Conservation (phyloP, 2,797 vertebrate species). For the Sphaeramia orbicularis region DNA sequence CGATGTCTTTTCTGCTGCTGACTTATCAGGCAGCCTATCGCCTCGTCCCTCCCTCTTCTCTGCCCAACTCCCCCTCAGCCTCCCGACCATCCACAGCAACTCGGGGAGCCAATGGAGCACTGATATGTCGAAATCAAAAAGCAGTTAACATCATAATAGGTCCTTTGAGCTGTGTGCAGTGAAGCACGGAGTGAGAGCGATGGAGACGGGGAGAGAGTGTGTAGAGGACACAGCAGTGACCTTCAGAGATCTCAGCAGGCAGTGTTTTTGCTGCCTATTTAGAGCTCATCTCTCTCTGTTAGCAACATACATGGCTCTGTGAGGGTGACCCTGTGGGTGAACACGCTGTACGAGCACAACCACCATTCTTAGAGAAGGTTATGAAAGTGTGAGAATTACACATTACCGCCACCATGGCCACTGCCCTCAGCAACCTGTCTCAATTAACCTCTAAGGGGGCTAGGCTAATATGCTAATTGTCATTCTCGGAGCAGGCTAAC, state of each 20-base stretch:
- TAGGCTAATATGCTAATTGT: constrained; percentile 54
- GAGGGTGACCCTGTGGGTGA: constrained; percentile 24
- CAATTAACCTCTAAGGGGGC: constrained; percentile 65
- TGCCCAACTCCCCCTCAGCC: constrained; percentile 25
- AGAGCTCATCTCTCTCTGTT: constrained; percentile 37
- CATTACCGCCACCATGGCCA: constrained; percentile 16
- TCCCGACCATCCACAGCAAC: constrained; percentile 37
- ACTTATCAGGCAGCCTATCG: constrained; percentile 53
- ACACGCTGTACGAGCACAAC: constrained; percentile 16
- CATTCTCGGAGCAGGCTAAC: constrained; percentile 55
- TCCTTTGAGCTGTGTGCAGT: constrained; percentile 70
- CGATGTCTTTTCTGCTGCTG: constrained; percentile 46
- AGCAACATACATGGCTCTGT: constrained; percentile 19
- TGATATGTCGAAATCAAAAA: constrained; percentile 70
- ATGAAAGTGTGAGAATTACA: constrained; percentile 48
- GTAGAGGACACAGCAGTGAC: constrained; percentile 68
- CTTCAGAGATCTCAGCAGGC: constrained; percentile 80
- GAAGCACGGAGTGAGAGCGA: constrained; percentile 45
- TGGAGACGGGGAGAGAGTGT: constrained; percentile 18
- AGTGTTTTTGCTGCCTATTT: constrained; percentile 59
- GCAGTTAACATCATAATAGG: constrained; percentile 77
- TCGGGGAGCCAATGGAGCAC: constrained; percentile 43
- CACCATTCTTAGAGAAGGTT: constrained; percentile 26
- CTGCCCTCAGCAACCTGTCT: constrained; percentile 51
- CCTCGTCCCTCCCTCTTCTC: constrained; percentile 36